Evolutionary conservation across 1,140 invertebrate genomes (phyloP), one percentile per base, ranked within the genome.

Genomic region (Diachasma alloeum): DNA sequence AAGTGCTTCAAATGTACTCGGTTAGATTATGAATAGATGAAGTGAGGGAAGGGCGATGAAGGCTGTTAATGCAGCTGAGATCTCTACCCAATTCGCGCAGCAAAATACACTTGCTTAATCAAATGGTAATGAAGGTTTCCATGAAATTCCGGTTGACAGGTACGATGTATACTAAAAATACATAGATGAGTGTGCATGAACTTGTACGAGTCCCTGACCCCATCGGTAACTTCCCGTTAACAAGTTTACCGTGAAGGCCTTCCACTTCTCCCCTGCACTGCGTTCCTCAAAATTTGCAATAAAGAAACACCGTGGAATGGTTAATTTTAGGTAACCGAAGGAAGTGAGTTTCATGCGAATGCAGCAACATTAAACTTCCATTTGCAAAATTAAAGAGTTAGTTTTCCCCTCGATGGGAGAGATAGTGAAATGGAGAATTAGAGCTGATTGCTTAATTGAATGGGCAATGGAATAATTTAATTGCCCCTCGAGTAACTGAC

Each of bases 171-270:
- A 48, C 22, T n/a, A 15, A 26, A 19, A 53, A 59, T 13, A 56
- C 31, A 69, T 39, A 56, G 46, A 69, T 56, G 19, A 74, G 53
- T 67, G 44, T 8, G 53, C 37, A 44, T 46, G 68, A 76, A 76
- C 75, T 66, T 66, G 56, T n/a, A 53, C 31, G 26, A 42, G 56
- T 56, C 69, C 68, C 26, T 69, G 69, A 72, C 68, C 56, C 48
- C 69, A 48, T 59, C 75, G 75, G 31, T 22, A 66, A 31, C 26
- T 66, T 76, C 70, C 48, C 53, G 75, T 37, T 72, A 66, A 71
- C 68, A 46, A 71, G 56, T 74, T 75, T 63, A 70, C 42, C 66
- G 46, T 70, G 44, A 69, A 59, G 66, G 72, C 72, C 72, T 74
- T 74, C 39, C 2, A 44, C 72, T 67, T 74, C 22, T 37, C 36